phyloP scores from a whole-genome alignment of 2,797 vertebrate genomes.

The Tarsius wallacei region DNA sequence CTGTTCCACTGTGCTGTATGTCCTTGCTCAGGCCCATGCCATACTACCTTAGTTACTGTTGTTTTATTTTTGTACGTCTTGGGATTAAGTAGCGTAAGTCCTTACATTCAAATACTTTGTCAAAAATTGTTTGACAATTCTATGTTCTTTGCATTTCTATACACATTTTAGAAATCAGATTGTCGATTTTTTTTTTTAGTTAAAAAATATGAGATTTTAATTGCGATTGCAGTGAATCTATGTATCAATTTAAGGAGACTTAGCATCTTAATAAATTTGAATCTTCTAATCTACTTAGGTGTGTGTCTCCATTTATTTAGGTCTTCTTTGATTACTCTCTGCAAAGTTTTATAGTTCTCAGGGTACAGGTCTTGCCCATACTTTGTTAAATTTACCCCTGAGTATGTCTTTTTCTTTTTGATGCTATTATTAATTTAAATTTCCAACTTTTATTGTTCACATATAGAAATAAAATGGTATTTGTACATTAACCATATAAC shows the following conservation, averaged over 20 bases:
- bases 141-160: neutral
- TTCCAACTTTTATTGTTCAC: neutral
- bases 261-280: neutral
- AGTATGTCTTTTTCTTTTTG: neutral
- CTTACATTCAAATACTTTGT: neutral
- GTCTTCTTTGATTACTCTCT: neutral
- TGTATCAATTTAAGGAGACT: neutral
- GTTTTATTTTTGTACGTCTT: neutral
- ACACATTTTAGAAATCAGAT: neutral
- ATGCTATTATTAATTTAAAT: neutral
- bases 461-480: neutral
- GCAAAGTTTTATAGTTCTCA: neutral
- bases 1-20: neutral
- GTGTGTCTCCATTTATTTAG: neutral
- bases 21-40: neutral
- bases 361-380: neutral
- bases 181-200: neutral
- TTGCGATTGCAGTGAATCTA: neutral
- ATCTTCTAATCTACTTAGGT: neutral
- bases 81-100: neutral
- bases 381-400: slow-evolving; percentile 3
- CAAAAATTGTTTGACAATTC: neutral
- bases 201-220: neutral
- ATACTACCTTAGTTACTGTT: neutral
- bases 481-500: neutral